Conservation (phyloP, 2,797 vertebrate genomes). For the Molossus molossus region DNA sequence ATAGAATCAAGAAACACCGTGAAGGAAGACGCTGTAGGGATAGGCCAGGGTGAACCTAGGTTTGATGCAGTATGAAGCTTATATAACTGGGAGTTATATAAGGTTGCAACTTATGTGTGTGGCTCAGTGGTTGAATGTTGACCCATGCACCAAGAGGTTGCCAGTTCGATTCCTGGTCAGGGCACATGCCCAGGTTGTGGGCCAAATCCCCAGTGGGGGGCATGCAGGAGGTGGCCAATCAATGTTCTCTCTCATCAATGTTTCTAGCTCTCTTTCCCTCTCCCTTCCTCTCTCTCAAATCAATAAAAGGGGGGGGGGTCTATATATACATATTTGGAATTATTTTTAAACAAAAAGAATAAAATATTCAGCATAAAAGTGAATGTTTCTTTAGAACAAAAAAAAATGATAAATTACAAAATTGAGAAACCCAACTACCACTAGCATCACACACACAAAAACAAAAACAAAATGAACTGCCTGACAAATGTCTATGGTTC, state of each 20-base stretch:
- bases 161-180: too few species aligned
- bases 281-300: too few species aligned
- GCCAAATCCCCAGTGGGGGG: too few species aligned
- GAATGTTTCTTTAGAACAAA: conserved; percentile 26
- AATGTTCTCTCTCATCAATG: too few species aligned
- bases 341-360: conserved; percentile 23
- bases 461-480: neutral
- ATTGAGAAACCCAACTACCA: neutral
- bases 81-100: neutral
- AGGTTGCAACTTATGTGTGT: too few species aligned
- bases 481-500: neutral
- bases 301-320: too few species aligned
- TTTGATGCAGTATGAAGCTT: neutral
- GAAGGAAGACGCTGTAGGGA: neutral
- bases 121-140: too few species aligned
- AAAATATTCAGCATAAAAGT: neutral
- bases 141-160: too few species aligned
- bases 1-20: neutral
- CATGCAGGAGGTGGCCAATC: too few species aligned
- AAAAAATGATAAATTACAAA: conserved; percentile 25
- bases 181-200: too few species aligned
- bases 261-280: too few species aligned
- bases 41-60: neutral
- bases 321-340: neutral
- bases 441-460: neutral